These are phyloP conservation scores for Campylomormyrus tamandua DNA, from an alignment of 2,113 vertebrate genomes.

Conservation along the genomic window DNA sequence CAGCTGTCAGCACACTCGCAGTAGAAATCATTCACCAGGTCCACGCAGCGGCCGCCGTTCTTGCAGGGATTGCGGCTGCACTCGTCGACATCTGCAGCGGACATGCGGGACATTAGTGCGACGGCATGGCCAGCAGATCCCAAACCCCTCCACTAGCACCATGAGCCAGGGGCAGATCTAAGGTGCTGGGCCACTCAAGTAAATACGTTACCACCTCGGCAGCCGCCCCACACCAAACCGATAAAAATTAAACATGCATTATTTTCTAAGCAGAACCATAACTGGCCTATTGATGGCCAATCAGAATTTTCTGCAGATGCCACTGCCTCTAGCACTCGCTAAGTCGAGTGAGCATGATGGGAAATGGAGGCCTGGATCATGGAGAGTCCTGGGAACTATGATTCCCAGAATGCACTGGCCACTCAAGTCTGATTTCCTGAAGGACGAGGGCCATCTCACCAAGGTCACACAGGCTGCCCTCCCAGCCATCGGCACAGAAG, in stretches of 20 bases:
- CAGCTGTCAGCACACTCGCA: constrained; percentile 81
- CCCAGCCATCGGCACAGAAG: constrained; percentile 85
- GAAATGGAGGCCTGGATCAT: background rate
- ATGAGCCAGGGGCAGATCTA: background rate
- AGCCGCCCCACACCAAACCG: background rate
- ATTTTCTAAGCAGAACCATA: background rate
- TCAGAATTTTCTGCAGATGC: background rate
- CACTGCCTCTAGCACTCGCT: background rate
- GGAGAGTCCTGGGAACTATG: background rate
- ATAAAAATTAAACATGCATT: background rate
- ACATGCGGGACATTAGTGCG: background rate
- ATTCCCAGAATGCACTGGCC: background rate
- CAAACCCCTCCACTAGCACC: background rate
- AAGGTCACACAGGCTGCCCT: constrained; percentile 77
- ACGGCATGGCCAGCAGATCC: constrained; percentile 1
- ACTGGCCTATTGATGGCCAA: background rate
- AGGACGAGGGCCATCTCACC: constrained; percentile 57
- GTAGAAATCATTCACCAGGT: constrained; percentile 85
- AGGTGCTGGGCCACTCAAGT: background rate
- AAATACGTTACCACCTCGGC: background rate
- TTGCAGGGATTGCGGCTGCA: constrained; percentile 81
- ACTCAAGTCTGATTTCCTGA: background rate
- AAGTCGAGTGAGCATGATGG: background rate
- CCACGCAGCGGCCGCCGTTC: constrained; percentile 76
- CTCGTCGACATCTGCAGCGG: constrained; percentile 77